Evolutionary conservation across 2,797 vertebrate genomes (phyloP), one percentile per base, ranked within the genome.

Genomic region (Cirrhinus molitorella): DNA sequence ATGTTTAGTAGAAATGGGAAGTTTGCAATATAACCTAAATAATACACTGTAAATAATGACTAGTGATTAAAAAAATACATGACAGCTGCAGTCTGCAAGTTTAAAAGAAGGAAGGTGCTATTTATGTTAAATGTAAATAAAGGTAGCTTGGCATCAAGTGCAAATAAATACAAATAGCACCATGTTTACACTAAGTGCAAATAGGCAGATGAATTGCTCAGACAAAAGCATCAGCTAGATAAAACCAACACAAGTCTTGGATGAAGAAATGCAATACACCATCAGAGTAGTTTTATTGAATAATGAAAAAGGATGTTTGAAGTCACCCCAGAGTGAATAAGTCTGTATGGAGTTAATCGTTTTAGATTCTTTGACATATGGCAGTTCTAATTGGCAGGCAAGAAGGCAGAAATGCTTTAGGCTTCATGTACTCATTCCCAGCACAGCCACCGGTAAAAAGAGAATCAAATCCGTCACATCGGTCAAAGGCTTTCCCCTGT

Each of bases 331-430:
- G 13, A 76, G 19, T 66, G 37, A 66, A 55, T n/a, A 49, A 76
- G 81, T 49, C 19, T 83, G n/a, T 67, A 76, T 31, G 53, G 63
- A 57, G 63, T 59, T 68, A 57, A 76, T 83, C 5, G 28, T 31
- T 55, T 68, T 66, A 67, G 25, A 55, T 65, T 28, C 12, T 71
- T 23, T 67, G 81, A 76, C 81, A 76, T 76, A 83, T 67, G 72
- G 37, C 81, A 55, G 49, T 57, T 55, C 17, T 83, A 57, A 83
- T 75, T 65, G 25, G 49, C 49, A 59, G 45, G 16, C 51, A 71
- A 49, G 74, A 14, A 68, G 65, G 74, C 73, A 77, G 74, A 83
- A 76, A 34, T 51, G 53, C 74, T 83, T 78, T 37, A 6, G 74
- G 82, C 74, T 77, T 40, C 16, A 12, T 71, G 74, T 63, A 25